phyloP scores from a whole-genome alignment of 2,888 invertebrate genomes.

The Torymus auratus region DNA sequence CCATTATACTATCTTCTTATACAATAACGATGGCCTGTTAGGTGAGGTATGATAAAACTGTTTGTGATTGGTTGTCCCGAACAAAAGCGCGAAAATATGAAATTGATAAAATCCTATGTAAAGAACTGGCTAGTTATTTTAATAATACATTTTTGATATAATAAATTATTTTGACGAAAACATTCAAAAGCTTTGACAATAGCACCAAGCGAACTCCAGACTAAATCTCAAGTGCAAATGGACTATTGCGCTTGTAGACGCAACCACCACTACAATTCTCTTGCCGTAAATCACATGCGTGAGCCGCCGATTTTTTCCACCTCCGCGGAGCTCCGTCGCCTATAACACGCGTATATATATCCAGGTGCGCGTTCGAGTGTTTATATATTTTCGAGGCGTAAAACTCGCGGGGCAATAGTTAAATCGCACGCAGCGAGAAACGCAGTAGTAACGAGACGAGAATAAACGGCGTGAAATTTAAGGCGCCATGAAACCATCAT shows the following conservation, averaged over 20 bases:
- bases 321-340: not conserved
- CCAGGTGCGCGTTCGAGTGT: not conserved
- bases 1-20: too few relatives aligned
- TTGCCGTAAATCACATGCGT: slow-evolving; percentile 24
- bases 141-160: too few relatives aligned
- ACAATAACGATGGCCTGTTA: too few relatives aligned
- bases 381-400: slow-evolving; percentile 34
- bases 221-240: slow-evolving; percentile 3
- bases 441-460: slow-evolving; percentile 51
- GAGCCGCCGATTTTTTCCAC: not conserved
- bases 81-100: too few relatives aligned
- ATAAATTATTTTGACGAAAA: too few relatives aligned
- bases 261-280: too few relatives aligned
- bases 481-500: slow-evolving; percentile 42
- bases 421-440: slow-evolving; percentile 17
- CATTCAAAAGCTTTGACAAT: too few relatives aligned
- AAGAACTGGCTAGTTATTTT: too few relatives aligned
- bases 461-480: slow-evolving; percentile 55
- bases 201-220: not conserved
- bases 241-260: slow-evolving; percentile 5
- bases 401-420: slow-evolving; percentile 38
- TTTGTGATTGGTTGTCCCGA: too few relatives aligned
- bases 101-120: too few relatives aligned
- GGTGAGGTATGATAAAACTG: too few relatives aligned
- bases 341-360: not conserved